Conservation (phyloP, 2,113 vertebrate species). For the Triplophysa dalaica region DNA sequence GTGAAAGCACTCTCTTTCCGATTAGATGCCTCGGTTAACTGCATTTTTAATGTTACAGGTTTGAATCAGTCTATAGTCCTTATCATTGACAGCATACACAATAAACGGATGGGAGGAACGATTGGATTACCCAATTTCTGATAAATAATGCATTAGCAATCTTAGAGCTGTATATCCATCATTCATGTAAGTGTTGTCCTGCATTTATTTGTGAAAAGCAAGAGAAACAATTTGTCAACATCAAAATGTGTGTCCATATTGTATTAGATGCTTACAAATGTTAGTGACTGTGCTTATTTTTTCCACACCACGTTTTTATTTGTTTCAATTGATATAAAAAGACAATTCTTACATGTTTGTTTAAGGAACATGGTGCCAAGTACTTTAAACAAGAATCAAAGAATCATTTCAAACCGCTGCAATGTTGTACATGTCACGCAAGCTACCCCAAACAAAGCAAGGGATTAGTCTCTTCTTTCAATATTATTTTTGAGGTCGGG, state of each 20-base stretch:
- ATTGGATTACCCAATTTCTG: conserved; percentile 62
- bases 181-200: not conserved
- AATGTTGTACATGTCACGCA: not conserved
- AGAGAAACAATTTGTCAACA: too few species aligned
- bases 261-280: too few species aligned
- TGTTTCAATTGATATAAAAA: not conserved
- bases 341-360: not conserved
- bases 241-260: too few species aligned
- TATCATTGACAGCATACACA: conserved; percentile 64
- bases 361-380: not conserved
- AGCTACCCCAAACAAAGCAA: too few species aligned
- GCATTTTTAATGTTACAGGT: conserved; percentile 33
- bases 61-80: conserved; percentile 46
- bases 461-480: not conserved
- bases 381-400: not conserved
- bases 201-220: too few species aligned
- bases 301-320: not conserved
- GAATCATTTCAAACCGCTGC: too few species aligned
- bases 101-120: conserved; percentile 51
- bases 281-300: not conserved
- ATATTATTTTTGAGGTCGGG: not conserved
- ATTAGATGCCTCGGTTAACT: not conserved
- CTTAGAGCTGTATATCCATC: conserved; percentile 49
- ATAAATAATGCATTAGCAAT: conserved; percentile 71
- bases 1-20: not conserved